A percentile compares a stretch with the other conserved stretches of the same genome.
These are phyloP conservation scores for Lasioglossum figueresi DNA, from an alignment of 2,888 invertebrate species.

Conservation along the genomic window DNA sequence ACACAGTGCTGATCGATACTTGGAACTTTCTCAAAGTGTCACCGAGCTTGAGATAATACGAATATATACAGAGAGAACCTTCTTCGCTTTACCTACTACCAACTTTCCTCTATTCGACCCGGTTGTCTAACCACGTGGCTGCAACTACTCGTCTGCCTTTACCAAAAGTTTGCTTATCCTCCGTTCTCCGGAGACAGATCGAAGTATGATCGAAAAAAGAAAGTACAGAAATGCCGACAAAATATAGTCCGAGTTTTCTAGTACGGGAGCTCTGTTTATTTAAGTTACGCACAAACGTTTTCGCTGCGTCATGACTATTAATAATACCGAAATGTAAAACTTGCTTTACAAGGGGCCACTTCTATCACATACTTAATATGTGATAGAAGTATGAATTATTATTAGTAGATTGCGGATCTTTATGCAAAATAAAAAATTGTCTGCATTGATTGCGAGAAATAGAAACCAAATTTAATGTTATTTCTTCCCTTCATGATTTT, in stretches of 20 bases:
- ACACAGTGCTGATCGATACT: conserved; percentile 65
- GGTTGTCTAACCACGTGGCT: conserved; percentile 64
- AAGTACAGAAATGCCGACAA: conserved; percentile 40
- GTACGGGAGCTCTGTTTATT: conserved; percentile 14
- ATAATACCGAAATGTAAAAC: not conserved
- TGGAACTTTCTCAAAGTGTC: conserved; percentile 69
- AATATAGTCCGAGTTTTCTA: conserved; percentile 23
- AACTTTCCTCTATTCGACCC: conserved; percentile 59
- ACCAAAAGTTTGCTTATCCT: conserved; percentile 61
- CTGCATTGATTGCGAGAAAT: too few relatives aligned
- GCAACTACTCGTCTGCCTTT: conserved; percentile 53
- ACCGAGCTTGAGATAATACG: conserved; percentile 67
- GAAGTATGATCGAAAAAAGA: conserved; percentile 45
- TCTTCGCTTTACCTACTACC: conserved; percentile 43
- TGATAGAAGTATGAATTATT: too few relatives aligned
- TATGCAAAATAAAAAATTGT: too few relatives aligned
- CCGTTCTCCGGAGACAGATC: conserved; percentile 50
- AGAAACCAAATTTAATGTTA: too few relatives aligned
- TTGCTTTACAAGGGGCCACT: not conserved
- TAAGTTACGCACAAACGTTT: not conserved
- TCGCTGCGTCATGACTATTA: not conserved
- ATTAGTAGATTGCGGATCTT: too few relatives aligned
- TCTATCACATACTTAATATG: too few relatives aligned
- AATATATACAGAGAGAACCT: conserved; percentile 64
- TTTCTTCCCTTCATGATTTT: too few relatives aligned